Percentiles rank a stretch among this genome's conserved stretches.
Evolutionary conservation across 2,797 vertebrate genomes (phyloP).

Genomic region (Syngnathus rostellatus): DNA sequence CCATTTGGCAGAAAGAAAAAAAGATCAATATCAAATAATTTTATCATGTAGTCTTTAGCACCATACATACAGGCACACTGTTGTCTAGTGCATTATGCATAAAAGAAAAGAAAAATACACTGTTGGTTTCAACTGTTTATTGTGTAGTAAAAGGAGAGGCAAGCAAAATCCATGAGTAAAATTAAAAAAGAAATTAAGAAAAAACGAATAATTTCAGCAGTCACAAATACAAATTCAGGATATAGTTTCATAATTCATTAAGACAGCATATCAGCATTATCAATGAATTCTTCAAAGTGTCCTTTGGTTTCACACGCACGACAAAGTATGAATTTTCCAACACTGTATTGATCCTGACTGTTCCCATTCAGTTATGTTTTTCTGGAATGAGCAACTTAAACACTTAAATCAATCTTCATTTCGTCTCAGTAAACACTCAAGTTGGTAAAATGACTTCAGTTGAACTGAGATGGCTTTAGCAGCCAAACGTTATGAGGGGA

Average conservation of each 20-base stretch:
- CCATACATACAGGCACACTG: neutral
- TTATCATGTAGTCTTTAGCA: too few relatives aligned
- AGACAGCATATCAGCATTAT: constrained; percentile 52
- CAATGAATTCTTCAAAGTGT: constrained; percentile 40
- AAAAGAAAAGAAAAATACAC: neutral
- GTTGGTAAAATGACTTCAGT: constrained; percentile 20
- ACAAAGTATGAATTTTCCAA: constrained; percentile 69
- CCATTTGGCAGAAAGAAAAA: too few relatives aligned
- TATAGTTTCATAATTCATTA: constrained; percentile 42
- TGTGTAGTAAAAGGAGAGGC: constrained; percentile 62
- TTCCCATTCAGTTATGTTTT: constrained; percentile 11
- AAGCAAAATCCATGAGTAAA: constrained; percentile 52
- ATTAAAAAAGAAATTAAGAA: constrained; percentile 60
- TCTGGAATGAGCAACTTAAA: neutral
- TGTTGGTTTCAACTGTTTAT: constrained; percentile 62
- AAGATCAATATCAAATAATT: neutral
- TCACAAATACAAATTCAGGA: constrained; percentile 52
- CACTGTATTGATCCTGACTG: constrained; percentile 58
- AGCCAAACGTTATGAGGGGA: constrained; percentile 69
- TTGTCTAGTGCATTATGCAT: neutral
- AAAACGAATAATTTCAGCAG: constrained; percentile 55
- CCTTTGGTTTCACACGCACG: constrained; percentile 52
- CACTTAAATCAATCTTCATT: constrained; percentile 1
- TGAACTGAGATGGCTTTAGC: constrained; percentile 44
- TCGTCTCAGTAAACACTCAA: constrained; percentile 36